Conservation (phyloP, 2,113 vertebrate species). For the Stomatorhinus ivindoensis region DNA sequence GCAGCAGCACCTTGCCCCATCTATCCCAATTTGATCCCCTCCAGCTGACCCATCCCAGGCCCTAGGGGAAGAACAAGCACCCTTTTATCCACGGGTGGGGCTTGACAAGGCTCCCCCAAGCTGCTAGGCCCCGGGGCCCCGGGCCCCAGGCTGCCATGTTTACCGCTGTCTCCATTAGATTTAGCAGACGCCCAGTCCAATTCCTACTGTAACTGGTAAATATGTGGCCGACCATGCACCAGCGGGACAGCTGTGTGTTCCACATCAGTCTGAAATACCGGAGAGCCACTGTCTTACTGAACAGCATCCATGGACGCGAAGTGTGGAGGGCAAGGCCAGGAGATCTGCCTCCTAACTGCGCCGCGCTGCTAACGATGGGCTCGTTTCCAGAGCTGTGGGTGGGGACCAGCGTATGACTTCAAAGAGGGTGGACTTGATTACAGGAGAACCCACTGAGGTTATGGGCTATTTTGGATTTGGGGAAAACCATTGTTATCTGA, state of each 20-base stretch:
- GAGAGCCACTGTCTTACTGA: neutral
- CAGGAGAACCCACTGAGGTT: neutral
- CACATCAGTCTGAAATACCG: neutral
- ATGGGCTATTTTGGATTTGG: neutral
- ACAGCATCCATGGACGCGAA: neutral
- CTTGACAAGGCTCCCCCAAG: constrained; percentile 26
- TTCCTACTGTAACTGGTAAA: neutral
- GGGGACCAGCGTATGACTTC: neutral
- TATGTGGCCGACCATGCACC: neutral
- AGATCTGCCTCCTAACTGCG: neutral
- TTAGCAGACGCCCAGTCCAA: neutral
- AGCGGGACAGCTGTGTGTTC: neutral
- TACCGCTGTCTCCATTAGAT: neutral
- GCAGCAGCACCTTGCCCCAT: constrained; percentile 51
- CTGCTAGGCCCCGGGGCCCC: neutral
- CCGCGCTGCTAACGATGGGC: neutral
- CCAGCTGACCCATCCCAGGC: constrained; percentile 53
- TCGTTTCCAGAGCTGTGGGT: neutral
- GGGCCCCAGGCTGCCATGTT: neutral
- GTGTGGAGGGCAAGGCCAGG: neutral
- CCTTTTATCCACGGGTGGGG: constrained; percentile 47
- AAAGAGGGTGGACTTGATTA: neutral
- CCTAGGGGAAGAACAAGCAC: constrained; percentile 46
- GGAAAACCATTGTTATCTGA: neutral
- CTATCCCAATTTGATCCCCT: constrained; percentile 26